phyloP scores from a whole-genome alignment of 1,140 invertebrate species.

The Lanistes nyassanus region DNA sequence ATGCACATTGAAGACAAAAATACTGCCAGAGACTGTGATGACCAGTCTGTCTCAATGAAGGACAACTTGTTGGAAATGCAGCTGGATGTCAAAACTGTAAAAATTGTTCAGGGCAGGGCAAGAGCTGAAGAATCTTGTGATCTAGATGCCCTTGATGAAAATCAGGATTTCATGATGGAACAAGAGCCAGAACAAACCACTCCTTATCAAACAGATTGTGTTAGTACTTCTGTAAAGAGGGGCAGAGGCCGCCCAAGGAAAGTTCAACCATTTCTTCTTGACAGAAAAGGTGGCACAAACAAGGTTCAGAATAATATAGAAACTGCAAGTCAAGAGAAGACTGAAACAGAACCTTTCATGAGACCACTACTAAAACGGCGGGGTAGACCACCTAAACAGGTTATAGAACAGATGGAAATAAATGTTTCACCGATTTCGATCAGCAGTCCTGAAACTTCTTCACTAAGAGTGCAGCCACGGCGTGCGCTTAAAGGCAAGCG shows the following conservation, averaged over 20 bases:
- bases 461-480: conserved; percentile 36
- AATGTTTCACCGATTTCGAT: no score
- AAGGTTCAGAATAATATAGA: no score
- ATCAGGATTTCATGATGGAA: neutral
- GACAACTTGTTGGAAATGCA: no score
- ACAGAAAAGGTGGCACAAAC: no score
- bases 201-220: no score
- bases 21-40: neutral
- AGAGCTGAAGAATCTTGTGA: neutral
- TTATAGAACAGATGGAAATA: neutral
- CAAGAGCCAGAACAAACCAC: neutral
- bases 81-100: no score
- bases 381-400: conserved; percentile 6
- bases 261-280: neutral
- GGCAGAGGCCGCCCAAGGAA: conserved; percentile 29
- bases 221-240: neutral
- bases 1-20: conserved; percentile 7
- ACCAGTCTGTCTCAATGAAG: neutral
- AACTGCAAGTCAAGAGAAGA: no score
- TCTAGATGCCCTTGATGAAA: conserved; percentile 1
- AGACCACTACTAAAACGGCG: conserved; percentile 1
- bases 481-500: conserved; percentile 39
- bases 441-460: neutral
- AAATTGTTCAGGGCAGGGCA: no score
- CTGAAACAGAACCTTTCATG: neutral